Percentiles rank a stretch among this genome's conserved stretches.
Conservation (phyloP, 64 coral and sea anemone genomes). For the Montipora capricornis region DNA sequence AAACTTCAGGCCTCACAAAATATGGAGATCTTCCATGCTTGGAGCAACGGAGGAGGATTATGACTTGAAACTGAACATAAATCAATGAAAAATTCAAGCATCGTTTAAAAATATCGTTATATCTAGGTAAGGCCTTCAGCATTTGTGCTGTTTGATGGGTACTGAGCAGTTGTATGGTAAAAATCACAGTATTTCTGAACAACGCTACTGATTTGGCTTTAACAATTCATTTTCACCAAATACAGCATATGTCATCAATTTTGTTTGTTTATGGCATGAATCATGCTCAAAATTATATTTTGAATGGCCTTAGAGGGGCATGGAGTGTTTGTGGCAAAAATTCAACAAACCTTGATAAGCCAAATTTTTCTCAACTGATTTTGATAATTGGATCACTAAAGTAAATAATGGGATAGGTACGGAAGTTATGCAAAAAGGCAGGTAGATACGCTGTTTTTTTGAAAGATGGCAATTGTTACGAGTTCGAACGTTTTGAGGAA, state of each 20-base stretch:
- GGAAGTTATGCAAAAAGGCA: neutral
- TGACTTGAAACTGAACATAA: neutral
- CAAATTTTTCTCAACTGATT: too few species aligned
- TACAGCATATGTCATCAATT: too few species aligned
- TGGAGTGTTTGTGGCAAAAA: neutral
- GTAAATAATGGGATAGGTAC: too few species aligned
- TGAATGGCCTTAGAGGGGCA: neutral
- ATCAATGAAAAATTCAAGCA: neutral
- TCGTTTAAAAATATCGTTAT: too few species aligned
- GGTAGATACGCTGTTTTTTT: neutral
- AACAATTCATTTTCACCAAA: neutral
- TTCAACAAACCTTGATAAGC: too few species aligned
- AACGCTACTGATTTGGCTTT: neutral
- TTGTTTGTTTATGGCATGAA: too few species aligned
- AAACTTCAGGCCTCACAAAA: neutral
- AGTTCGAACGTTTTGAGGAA: too few species aligned
- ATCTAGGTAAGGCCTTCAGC: too few species aligned
- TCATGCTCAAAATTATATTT: neutral
- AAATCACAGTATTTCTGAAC: constrained; percentile 35
- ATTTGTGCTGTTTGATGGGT: neutral
- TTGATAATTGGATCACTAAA: neutral
- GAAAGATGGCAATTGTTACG: too few species aligned
- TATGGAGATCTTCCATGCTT: constrained; percentile 27
- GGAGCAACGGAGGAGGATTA: neutral
- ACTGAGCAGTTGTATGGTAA: neutral